Base-by-base conservation (phyloP, 2,888 invertebrate genomes). In the Tortrix viridana region DNA sequence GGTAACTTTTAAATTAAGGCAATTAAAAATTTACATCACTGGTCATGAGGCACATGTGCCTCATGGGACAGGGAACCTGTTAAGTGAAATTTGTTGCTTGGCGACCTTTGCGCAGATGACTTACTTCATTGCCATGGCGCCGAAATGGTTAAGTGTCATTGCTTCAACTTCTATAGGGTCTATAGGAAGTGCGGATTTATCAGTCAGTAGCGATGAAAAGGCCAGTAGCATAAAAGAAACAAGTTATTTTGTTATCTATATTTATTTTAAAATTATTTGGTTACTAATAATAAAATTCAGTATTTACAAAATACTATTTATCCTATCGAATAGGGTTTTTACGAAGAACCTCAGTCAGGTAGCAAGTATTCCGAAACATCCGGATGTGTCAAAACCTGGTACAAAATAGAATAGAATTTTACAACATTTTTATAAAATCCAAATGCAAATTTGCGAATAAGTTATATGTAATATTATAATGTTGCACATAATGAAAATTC, bases 261-360 rank as follows among this genome's bases (percentile, higher is more conserved):
- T 76, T 76, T 82, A 81, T 82, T 84, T 26, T 71, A 70, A 69
- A 69, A 72, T 85, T 85, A 88, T 89, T 89, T 88, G 86, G 86
- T 88, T 85, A 82, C 76, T 76, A 83, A 79, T 74, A 79, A 85
- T 77, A 82, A 52, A 75, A 84, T 82, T 80, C 77, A 81, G 82
- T 89, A 89, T 88, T 88, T 89, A 89, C 88, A 89, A 84, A 81
- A 82, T 82, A 82, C 81, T 80, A 79, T 77, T 79, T 81, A 83
- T 72, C 77, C 76, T 81, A 80, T 71, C 69, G 67, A 73, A 74
- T 74, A 78, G 74, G 75, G 69, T 68, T 70, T 73, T 75, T 73
- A 73, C 41, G 43, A 62, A 44, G 50, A 49, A 38, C 50, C 57
- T 57, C 50, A 57, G 37, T 52, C 56, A 62, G 57, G 57, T 57